These are phyloP conservation scores for Coilia nasus DNA, from an alignment of 2,797 vertebrate genomes.

Conservation along the genomic window DNA sequence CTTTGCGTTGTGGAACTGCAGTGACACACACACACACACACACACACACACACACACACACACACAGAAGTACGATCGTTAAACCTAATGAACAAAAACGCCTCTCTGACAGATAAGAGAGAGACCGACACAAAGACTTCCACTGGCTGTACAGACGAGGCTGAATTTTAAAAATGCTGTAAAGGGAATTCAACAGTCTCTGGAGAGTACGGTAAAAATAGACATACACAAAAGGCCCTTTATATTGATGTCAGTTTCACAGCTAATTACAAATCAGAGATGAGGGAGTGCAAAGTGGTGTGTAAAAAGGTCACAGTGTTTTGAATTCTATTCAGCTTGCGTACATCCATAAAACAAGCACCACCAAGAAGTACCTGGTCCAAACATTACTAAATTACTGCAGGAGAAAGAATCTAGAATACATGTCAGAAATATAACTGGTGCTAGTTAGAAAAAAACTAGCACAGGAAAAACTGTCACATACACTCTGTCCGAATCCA, in stretches of 20 bases:
- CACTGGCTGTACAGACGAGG: background rate
- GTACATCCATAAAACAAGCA: background rate
- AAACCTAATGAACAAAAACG: background rate
- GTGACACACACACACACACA: slow-evolving; percentile 28
- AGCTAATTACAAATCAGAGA: background rate
- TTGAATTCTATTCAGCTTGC: background rate
- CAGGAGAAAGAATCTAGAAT: background rate
- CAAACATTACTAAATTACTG: background rate
- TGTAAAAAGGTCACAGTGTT: background rate
- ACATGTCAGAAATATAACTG: background rate
- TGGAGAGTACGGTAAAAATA: background rate
- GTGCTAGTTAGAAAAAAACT: background rate
- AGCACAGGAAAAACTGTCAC: too few relatives aligned
- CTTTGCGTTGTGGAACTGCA: slow-evolving; percentile 87
- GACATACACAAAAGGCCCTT: background rate
- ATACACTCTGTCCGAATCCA: background rate
- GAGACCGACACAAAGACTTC: background rate
- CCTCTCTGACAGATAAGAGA: background rate
- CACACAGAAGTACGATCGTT: background rate
- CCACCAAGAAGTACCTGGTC: background rate
- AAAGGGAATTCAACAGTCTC: background rate
- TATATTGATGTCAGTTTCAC: background rate
- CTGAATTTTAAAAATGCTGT: background rate
- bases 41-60: slow-evolving; percentile 19
- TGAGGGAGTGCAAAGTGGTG: background rate